Evolutionary conservation across 2,113 vertebrate species (phyloP).

Genomic region (Atractosteus spatula): DNA sequence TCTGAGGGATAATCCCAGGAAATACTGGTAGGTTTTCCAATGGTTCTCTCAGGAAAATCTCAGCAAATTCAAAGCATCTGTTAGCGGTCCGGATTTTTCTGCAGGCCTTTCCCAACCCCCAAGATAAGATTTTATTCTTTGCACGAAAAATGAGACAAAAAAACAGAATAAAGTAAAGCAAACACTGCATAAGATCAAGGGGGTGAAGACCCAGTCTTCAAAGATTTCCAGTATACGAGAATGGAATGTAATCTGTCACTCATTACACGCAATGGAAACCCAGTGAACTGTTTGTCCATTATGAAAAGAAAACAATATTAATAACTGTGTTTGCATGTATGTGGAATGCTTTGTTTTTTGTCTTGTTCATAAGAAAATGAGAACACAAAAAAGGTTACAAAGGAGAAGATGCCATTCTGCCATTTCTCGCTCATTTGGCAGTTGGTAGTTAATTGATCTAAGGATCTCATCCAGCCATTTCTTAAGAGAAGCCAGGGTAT

Average conservation of each 20-base stretch:
- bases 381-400: too few species aligned
- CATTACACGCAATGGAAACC: slow-evolving; percentile 26
- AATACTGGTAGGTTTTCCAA: slow-evolving; percentile 61
- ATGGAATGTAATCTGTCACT: slow-evolving; percentile 45
- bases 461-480: too few species aligned
- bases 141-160: slow-evolving; percentile 53
- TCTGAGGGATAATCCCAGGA: slow-evolving; percentile 68
- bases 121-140: slow-evolving; percentile 61
- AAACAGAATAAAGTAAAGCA: slow-evolving; percentile 67
- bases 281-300: slow-evolving; percentile 3
- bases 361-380: too few species aligned
- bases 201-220: slow-evolving; percentile 51
- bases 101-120: slow-evolving; percentile 53
- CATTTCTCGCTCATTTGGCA: too few species aligned
- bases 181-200: slow-evolving; percentile 64
- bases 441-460: too few species aligned
- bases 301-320: not conserved
- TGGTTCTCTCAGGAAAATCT: slow-evolving; percentile 50
- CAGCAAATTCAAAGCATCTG: slow-evolving; percentile 73
- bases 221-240: slow-evolving; percentile 48
- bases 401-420: too few species aligned
- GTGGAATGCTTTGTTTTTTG: too few species aligned
- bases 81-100: slow-evolving; percentile 35
- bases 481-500: too few species aligned
- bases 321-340: too few species aligned